Conservation (phyloP, 2,797 vertebrate genomes). For the Anabacerthia variegaticeps region DNA sequence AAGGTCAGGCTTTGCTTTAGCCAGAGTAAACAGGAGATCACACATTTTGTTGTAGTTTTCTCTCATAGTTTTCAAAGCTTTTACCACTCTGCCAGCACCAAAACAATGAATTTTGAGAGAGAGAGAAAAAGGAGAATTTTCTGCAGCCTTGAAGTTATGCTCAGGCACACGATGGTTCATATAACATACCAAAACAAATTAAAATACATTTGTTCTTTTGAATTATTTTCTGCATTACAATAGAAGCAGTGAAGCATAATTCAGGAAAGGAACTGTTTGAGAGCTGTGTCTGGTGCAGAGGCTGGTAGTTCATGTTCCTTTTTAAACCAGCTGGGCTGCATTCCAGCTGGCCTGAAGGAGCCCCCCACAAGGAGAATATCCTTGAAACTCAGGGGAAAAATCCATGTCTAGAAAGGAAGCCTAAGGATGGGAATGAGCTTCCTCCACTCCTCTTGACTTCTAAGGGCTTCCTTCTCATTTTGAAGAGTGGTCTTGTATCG, state of each 20-base stretch:
- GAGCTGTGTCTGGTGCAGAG: not conserved
- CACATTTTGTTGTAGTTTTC: not conserved
- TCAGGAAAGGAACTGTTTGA: not conserved
- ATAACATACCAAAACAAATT: not conserved
- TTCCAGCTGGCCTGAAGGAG: slow-evolving; percentile 23
- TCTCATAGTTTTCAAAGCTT: not conserved
- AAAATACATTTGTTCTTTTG: not conserved
- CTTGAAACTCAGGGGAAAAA: not conserved
- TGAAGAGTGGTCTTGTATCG: not conserved
- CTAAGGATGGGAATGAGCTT: not conserved
- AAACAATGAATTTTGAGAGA: not conserved
- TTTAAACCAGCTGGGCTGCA: slow-evolving; percentile 22
- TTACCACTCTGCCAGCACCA: not conserved
- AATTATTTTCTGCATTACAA: not conserved
- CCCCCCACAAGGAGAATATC: not conserved
- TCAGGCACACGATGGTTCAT: fast-evolving
- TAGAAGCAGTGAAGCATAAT: not conserved
- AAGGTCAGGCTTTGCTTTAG: not conserved
- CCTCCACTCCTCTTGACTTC: not conserved
- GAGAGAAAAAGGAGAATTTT: not conserved
- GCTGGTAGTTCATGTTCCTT: not conserved
- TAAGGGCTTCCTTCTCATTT: not conserved
- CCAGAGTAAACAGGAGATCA: not conserved
- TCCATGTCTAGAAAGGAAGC: not conserved
- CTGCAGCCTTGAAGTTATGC: not conserved